Percentiles rank a stretch among this genome's conserved stretches.
These are phyloP conservation scores for Galerucella nymphaeae DNA, from an alignment of 2,888 invertebrate species.

Conservation along the genomic window DNA sequence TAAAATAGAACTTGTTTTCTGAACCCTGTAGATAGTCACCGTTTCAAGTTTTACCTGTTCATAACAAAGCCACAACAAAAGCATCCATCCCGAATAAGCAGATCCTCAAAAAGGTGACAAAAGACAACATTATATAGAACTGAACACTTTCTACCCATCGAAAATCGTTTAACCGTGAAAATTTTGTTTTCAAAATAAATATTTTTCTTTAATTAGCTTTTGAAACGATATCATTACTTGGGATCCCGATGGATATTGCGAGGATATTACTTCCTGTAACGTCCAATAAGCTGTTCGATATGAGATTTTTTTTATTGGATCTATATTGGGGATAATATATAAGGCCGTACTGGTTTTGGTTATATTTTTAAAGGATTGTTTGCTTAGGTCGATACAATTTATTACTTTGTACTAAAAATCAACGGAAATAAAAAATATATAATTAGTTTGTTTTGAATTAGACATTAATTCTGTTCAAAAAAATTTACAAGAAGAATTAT, in stretches of 20 bases:
- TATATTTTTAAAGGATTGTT: conserved; percentile 15
- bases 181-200: conserved; percentile 59
- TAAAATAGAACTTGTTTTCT: background rate
- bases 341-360: conserved; percentile 10
- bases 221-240: conserved; percentile 43
- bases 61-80: conserved; percentile 44
- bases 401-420: background rate
- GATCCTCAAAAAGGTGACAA: conserved; percentile 49
- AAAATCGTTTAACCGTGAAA: conserved; percentile 48
- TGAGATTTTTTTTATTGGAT: conserved; percentile 28
- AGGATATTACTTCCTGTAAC: conserved; percentile 46
- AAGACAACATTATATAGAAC: conserved; percentile 51
- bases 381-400: conserved; percentile 11
- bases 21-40: conserved; percentile 1
- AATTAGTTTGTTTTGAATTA: too few species aligned
- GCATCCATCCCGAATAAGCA: conserved; percentile 33
- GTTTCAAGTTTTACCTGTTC: conserved; percentile 22
- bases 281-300: conserved; percentile 33
- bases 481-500: too few species aligned
- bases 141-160: conserved; percentile 30
- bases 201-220: conserved; percentile 60
- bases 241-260: conserved; percentile 37
- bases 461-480: too few species aligned
- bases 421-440: too few species aligned
- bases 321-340: conserved; percentile 14